Percentiles rank a stretch among this genome's conserved stretches.
Conservation (phyloP, 2,113 vertebrate species). For the Deroptyus accipitrinus region DNA sequence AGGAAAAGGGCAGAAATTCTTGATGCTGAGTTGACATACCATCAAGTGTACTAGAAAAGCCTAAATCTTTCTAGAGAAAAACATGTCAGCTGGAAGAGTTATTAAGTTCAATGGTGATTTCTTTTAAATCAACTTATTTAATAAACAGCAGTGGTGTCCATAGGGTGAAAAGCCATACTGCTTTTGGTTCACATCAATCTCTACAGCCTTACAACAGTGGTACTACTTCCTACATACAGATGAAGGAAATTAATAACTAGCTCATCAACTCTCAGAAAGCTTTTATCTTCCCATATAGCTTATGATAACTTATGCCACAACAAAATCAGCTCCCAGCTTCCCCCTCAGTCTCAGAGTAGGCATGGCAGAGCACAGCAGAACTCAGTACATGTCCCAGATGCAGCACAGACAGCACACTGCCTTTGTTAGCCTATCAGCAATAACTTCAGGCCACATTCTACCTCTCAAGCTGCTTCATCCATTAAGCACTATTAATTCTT, state of each 20-base stretch:
- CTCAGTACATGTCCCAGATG: background rate
- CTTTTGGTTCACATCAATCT: background rate
- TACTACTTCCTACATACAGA: background rate
- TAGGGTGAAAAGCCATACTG: background rate
- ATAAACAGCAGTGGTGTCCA: background rate
- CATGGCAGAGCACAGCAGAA: background rate
- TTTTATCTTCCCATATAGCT: background rate
- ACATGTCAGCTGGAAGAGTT: background rate
- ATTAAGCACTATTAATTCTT: background rate
- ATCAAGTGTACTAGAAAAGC: background rate
- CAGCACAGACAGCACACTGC: background rate
- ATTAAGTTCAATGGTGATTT: background rate
- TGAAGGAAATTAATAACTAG: background rate
- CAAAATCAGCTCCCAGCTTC: background rate
- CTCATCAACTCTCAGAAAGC: background rate
- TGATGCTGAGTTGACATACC: background rate
- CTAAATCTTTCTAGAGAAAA: background rate
- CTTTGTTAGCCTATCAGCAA: background rate
- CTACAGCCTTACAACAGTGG: background rate
- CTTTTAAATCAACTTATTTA: background rate
- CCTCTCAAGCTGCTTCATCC: background rate
- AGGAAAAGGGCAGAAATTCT: background rate
- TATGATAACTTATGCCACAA: background rate
- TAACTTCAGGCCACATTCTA: background rate
- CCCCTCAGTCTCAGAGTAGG: background rate